Percentiles rank a stretch among this genome's conserved stretches.
Evolutionary conservation across 2,888 invertebrate species (phyloP).

Genomic region (Agrypnus murinus): DNA sequence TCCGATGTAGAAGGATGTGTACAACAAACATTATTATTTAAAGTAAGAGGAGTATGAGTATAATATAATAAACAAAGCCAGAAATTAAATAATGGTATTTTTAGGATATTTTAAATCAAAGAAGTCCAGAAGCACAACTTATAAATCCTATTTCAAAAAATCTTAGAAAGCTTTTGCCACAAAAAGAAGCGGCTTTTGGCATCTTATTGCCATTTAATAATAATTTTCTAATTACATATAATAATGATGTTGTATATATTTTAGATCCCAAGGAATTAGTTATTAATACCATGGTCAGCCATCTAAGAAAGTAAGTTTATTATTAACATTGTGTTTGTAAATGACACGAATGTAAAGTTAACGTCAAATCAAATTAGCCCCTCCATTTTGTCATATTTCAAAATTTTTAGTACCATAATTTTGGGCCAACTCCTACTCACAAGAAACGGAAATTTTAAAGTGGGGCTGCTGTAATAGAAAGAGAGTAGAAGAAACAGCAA

Average conservation of each 20-base stretch:
- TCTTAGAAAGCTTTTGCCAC: conserved; percentile 67
- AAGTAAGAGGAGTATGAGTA: conserved; percentile 72
- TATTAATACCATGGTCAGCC: conserved; percentile 79
- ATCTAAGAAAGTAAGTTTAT: conserved; percentile 76
- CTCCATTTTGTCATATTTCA: too few relatives aligned
- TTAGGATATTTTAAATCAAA: conserved; percentile 67
- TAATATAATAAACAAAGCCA: too few relatives aligned
- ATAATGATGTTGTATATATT: conserved; percentile 81
- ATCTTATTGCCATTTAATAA: conserved; percentile 80
- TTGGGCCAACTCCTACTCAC: too few relatives aligned
- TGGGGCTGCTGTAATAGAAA: too few relatives aligned
- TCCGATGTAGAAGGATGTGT: conserved; percentile 85
- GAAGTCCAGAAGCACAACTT: conserved; percentile 78
- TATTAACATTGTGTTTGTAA: too few relatives aligned
- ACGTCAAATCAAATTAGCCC: too few relatives aligned
- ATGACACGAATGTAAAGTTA: too few relatives aligned
- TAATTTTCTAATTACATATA: conserved; percentile 83
- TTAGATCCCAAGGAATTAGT: conserved; percentile 82
- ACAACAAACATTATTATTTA: conserved; percentile 88
- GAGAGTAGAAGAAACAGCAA: too few relatives aligned
- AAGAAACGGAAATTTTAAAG: too few relatives aligned
- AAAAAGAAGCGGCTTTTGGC: conserved; percentile 78
- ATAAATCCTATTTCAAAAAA: conserved; percentile 79
- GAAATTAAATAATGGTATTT: conserved; percentile 42
- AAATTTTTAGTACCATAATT: too few relatives aligned